A percentile compares a stretch with the other conserved stretches of the same genome.
Evolutionary conservation across 2,113 vertebrate genomes (phyloP).

Genomic region (Glareola pratincola): DNA sequence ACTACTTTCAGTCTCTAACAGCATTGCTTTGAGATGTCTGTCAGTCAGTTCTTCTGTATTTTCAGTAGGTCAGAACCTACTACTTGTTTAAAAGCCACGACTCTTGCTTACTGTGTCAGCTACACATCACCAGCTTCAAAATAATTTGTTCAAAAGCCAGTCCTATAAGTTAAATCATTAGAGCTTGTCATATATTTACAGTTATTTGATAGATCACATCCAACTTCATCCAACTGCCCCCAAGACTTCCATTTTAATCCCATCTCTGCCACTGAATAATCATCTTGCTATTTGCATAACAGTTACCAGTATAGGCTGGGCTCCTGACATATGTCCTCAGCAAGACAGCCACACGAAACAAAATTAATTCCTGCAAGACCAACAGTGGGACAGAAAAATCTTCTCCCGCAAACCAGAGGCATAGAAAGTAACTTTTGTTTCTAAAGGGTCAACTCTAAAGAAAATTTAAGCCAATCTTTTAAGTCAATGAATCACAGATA

Average conservation of each 20-base stretch:
- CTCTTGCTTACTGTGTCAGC: neutral
- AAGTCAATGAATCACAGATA: neutral
- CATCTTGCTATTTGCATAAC: neutral
- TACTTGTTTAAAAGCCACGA: neutral
- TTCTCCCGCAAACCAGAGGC: neutral
- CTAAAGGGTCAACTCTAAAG: neutral
- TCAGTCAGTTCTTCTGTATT: neutral
- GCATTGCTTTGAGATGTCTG: neutral
- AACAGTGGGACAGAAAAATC: neutral
- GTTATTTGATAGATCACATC: neutral
- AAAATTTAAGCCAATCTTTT: neutral
- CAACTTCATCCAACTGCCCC: neutral
- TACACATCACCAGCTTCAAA: neutral
- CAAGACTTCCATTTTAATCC: neutral
- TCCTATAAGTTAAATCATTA: neutral
- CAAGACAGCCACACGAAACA: neutral
- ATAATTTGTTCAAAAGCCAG: neutral
- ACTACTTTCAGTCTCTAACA: neutral
- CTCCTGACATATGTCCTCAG: neutral
- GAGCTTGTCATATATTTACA: neutral
- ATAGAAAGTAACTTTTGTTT: neutral
- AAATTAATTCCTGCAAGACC: neutral
- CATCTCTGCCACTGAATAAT: neutral
- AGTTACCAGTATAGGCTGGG: neutral
- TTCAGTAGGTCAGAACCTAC: neutral